Evolutionary conservation across 1,140 invertebrate species (phyloP), one percentile per base, ranked within the genome.

Genomic region (Oryctes rhinoceros): DNA sequence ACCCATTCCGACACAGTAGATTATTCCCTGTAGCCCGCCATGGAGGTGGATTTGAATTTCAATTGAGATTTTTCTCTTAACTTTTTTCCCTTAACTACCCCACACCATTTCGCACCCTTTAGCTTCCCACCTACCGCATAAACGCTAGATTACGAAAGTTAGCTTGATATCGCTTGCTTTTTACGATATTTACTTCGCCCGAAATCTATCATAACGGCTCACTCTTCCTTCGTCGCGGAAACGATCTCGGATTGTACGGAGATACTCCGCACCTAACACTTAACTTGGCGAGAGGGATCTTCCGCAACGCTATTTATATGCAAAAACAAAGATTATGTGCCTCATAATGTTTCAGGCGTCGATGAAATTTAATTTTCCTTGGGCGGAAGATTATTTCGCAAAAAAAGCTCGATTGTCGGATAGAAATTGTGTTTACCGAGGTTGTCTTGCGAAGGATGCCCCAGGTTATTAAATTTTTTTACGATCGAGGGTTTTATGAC

Each of bases 1-100:
- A 5, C 53, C 53, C 53, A 62, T 62, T 18, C 53, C 53, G 1
- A 62, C 15, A 13, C 13, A n/a, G 53, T 62, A 62, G 53, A 62
- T 62, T 62, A 62, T 20, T 62, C 53, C 13, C 53, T 20, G 5
- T 20, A 62, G 20, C 53, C 4, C 53, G 13, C 53, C 1, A 62
- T 13, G 53, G 53, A 20, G 20, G 53, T 15, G 53, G 53, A 62
- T 62, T 62, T 62, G 53, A 62, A 62, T 62, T 62, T 62, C 53
- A 62, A 62, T 62, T 62, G 53, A 15, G 13, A 62, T 62, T 62
- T 59, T 62, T 13, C 13, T 13, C 13, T 62, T 6, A 62, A 7
- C 13, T 62, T 62, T 62, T 62, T 62, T 7, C 20, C 53, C 13
- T 20, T 15, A 44, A 5, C 1, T 44, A 0, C 39, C 39, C 5